Percentiles rank a stretch among this genome's conserved stretches.
Conservation (phyloP, 2,113 vertebrate genomes). For the Felis chaus region DNA sequence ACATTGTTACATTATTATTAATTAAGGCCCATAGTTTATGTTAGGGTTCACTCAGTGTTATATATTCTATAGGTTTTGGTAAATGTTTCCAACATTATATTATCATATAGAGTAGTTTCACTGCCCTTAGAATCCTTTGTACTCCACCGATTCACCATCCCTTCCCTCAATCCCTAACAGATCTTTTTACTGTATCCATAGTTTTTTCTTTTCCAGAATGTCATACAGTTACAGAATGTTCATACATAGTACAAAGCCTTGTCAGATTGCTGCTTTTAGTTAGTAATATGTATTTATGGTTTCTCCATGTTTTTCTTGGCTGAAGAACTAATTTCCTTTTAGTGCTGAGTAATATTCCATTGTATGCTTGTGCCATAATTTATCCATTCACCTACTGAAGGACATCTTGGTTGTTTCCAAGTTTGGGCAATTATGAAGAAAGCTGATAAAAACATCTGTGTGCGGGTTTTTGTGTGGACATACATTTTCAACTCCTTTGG, state of each 20-base stretch:
- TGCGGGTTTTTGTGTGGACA: neutral
- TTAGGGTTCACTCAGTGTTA: neutral
- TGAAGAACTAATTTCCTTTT: neutral
- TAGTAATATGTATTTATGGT: neutral
- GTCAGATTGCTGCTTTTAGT: neutral
- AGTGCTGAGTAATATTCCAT: neutral
- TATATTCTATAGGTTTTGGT: neutral
- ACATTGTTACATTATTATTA: neutral
- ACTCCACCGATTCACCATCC: neutral
- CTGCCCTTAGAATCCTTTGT: neutral
- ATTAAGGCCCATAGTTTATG: neutral
- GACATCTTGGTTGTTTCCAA: neutral
- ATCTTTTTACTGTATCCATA: neutral
- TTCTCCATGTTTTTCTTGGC: neutral
- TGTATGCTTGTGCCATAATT: neutral
- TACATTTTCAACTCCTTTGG: neutral
- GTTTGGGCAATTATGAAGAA: neutral
- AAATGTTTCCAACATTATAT: neutral
- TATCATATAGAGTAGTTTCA: neutral
- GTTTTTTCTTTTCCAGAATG: neutral
- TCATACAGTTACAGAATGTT: neutral
- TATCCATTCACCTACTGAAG: neutral
- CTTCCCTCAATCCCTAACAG: neutral
- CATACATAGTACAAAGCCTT: neutral
- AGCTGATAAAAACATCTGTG: neutral